Percentiles rank a stretch among this genome's conserved stretches.
phyloP scores from a whole-genome alignment of 2,888 invertebrate genomes.

The Tachina lurida region DNA sequence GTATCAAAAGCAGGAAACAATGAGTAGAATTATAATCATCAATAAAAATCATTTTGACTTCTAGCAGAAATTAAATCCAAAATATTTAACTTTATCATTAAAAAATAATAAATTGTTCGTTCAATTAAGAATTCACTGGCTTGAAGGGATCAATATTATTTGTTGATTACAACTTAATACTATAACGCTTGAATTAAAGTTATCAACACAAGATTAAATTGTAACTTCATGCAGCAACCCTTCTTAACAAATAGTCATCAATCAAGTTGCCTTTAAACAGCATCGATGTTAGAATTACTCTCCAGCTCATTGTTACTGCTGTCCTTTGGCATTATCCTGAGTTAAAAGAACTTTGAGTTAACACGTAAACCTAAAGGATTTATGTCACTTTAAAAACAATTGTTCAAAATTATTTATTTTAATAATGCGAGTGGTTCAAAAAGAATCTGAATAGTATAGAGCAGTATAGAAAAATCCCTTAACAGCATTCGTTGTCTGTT shows the following conservation, averaged over 20 bases:
- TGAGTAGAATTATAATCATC: too few relatives aligned
- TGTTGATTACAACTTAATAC: too few relatives aligned
- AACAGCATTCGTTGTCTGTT: slow-evolving; percentile 43
- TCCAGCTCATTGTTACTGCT: background rate
- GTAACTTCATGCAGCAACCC: background rate
- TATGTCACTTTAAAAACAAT: slow-evolving; percentile 58
- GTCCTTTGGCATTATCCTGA: slow-evolving; percentile 21
- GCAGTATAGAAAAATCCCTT: slow-evolving; percentile 48
- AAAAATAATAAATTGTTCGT: too few relatives aligned
- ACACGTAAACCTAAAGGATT: slow-evolving; percentile 50
- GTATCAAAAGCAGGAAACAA: too few relatives aligned
- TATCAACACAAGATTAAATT: background rate
- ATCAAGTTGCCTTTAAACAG: background rate
- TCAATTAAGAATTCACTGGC: too few relatives aligned
- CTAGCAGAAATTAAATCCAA: too few relatives aligned
- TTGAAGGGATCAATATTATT: too few relatives aligned
- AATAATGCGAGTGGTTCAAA: background rate
- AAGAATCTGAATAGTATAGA: slow-evolving; percentile 1
- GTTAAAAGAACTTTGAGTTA: background rate
- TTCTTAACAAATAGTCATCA: background rate
- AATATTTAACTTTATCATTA: too few relatives aligned
- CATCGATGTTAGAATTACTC: background rate
- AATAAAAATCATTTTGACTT: too few relatives aligned
- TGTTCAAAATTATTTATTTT: slow-evolving; percentile 48
- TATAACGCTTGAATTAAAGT: too few relatives aligned